Conservation (phyloP, 1,140 invertebrate species). For the Drosophila erecta region DNA sequence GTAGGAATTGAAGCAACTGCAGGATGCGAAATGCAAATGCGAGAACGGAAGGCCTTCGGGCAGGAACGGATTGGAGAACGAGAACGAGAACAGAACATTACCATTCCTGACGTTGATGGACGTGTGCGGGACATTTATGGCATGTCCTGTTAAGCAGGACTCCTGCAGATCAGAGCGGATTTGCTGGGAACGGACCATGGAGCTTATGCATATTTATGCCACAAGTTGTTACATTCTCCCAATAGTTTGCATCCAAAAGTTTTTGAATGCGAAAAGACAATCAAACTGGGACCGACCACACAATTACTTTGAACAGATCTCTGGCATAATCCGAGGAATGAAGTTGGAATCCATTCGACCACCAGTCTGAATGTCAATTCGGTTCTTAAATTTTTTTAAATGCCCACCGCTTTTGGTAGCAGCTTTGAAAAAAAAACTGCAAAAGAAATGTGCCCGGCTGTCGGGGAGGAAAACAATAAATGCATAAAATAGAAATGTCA, state of each 20-base stretch:
- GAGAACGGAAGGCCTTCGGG: slow-evolving; percentile 2
- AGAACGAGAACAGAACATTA: not conserved
- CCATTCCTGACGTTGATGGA: slow-evolving; percentile 60
- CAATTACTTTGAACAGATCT: slow-evolving; percentile 45
- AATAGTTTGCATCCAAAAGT: slow-evolving; percentile 48
- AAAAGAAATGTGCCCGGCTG: not conserved
- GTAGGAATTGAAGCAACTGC: slow-evolving; percentile 29
- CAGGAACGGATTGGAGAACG: not conserved
- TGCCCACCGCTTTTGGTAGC: slow-evolving; percentile 31
- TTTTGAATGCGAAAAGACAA: slow-evolving; percentile 64
- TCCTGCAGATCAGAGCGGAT: slow-evolving; percentile 22
- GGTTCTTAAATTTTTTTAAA: slow-evolving; percentile 29
- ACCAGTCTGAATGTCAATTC: slow-evolving; percentile 59
- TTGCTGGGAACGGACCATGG: slow-evolving; percentile 1
- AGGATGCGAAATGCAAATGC: slow-evolving; percentile 68
- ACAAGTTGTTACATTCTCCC: slow-evolving; percentile 61
- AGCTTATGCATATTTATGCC: slow-evolving; percentile 76
- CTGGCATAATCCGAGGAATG: slow-evolving; percentile 6
- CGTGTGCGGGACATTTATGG: slow-evolving; percentile 63
- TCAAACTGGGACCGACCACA: slow-evolving; percentile 21
- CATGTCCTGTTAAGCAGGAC: slow-evolving; percentile 55
- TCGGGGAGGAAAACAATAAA: slow-evolving; percentile 29
- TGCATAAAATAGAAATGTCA: slow-evolving; percentile 37
- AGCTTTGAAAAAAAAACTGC: not conserved
- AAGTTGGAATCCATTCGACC: not conserved